Evolutionary conservation across 2,888 invertebrate genomes (phyloP).

Genomic region (Drosophila affinis): DNA sequence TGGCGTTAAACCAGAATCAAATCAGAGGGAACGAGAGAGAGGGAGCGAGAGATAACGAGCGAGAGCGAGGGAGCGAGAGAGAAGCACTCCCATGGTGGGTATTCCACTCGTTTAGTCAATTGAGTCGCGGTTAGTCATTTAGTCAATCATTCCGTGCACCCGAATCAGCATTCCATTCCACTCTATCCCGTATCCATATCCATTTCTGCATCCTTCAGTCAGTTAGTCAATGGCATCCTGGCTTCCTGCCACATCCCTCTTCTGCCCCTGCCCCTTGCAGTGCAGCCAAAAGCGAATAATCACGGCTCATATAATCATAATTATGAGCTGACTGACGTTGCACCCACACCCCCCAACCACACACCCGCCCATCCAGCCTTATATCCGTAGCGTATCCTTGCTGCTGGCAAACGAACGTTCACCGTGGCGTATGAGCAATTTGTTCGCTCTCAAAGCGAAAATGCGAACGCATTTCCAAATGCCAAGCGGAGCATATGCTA

Average conservation of each 20-base stretch:
- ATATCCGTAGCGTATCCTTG: no score
- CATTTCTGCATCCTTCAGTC: constrained; percentile 37
- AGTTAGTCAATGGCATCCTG: constrained; percentile 60
- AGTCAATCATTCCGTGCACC: constrained; percentile 14
- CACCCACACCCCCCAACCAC: no score
- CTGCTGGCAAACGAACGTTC: constrained; percentile 37
- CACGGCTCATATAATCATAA: constrained; percentile 70
- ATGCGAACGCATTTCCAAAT: constrained; percentile 65
- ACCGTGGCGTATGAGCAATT: constrained; percentile 71
- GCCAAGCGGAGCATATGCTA: constrained; percentile 61
- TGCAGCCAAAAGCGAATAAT: constrained; percentile 49
- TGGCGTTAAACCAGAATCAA: neutral
- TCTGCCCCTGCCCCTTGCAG: neutral
- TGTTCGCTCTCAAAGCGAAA: constrained; percentile 66
- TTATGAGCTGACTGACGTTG: constrained; percentile 49
- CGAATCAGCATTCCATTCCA: constrained; percentile 20
- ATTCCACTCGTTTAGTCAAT: constrained; percentile 14
- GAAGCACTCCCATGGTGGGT: neutral
- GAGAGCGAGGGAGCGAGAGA: neutral
- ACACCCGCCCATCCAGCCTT: no score
- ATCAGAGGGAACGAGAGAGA: neutral
- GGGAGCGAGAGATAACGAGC: no score
- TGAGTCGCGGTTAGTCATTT: constrained; percentile 19
- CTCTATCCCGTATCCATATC: neutral
- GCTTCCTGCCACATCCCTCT: constrained; percentile 29